These are phyloP conservation scores for Drosophila elegans DNA, from an alignment of 1,140 invertebrate species.

Conservation along the genomic window DNA sequence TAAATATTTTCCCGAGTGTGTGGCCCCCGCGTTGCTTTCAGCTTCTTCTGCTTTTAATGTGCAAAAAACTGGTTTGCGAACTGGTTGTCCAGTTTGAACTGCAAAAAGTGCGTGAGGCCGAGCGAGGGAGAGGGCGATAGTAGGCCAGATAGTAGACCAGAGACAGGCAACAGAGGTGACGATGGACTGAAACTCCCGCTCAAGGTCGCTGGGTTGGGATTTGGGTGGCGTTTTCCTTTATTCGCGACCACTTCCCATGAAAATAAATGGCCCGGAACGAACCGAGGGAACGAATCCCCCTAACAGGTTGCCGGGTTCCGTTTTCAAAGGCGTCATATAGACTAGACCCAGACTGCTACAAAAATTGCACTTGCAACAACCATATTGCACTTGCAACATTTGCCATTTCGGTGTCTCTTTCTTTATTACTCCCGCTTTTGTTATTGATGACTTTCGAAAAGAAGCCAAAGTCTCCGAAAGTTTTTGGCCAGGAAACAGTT, in stretches of 20 bases:
- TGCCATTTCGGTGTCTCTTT: constrained; percentile 36
- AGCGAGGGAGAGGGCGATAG: constrained; percentile 5
- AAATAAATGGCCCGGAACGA: constrained; percentile 72
- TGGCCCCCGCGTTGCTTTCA: constrained; percentile 35
- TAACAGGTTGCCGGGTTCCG: constrained; percentile 49
- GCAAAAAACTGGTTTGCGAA: constrained; percentile 56
- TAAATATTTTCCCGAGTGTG: constrained; percentile 6
- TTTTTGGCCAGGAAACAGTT: constrained; percentile 42
- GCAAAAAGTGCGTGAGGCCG: constrained; percentile 51
- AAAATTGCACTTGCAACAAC: constrained; percentile 14
- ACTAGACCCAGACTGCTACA: constrained; percentile 59
- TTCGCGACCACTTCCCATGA: constrained; percentile 72
- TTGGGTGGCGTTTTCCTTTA: constrained; percentile 37
- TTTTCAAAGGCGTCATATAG: constrained; percentile 62
- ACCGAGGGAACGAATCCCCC: constrained; percentile 19
- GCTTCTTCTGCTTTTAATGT: constrained; percentile 43
- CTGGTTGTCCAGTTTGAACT: constrained; percentile 48
- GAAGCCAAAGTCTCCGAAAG: constrained; percentile 42
- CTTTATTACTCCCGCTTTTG: constrained; percentile 33
- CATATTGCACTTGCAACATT: constrained; percentile 38
- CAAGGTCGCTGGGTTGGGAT: constrained; percentile 44
- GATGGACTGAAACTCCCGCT: constrained; percentile 39
- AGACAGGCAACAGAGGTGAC: constrained; percentile 18
- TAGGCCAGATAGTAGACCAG: constrained; percentile 6
- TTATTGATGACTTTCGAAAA: constrained; percentile 54